Evolutionary conservation across 92 coral and sea anemone species (phyloP), one percentile per base, ranked within the genome.

Genomic region (Porites rus): DNA sequence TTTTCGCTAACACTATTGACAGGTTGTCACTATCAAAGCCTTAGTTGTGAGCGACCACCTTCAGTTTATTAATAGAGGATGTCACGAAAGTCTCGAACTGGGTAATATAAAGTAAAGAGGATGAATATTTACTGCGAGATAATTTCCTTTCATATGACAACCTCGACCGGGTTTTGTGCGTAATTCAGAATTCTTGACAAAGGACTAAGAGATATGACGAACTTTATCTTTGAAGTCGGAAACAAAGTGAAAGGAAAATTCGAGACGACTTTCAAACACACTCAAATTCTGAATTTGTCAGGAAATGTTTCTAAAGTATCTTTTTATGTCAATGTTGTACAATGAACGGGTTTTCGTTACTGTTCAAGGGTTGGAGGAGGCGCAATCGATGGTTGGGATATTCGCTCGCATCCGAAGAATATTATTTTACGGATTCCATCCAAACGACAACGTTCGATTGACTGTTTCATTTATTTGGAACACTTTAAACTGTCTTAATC

Each of bases 401-500:
- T 70, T 60, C 69, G 86, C 80, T 20, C 2, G 51, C 17, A 76
- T 28, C 17, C 68, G 46, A 38, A 38, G 46, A 38, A 38, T 38
- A 4, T 38, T 3, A 38, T 38, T 38, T 38, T 38, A 38, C 46
- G 46, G 46, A 38, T 38, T 38, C 46, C 5, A 38, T 38, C 5
- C 5, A 38, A 38, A 38, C 2, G 80, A 76, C 80, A 76, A 17
- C 69, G 24, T 19, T 69, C 20, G 67, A 38, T 71, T 73, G 74
- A 17, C 87, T 72, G 74, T 64, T 73, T 81, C 69, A 16, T 58
- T 81, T 52, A 65, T n/a, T 19, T 71, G 64, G 63, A 60, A 63
- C 80, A 73, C 79, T 66, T 74, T 73, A 85, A 53, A 85, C 83
- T 69, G 7, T 60, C 20, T 66, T 67, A 85, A 85, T 85, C 83